A percentile compares a stretch with the other conserved stretches of the same genome.
phyloP scores from a whole-genome alignment of 2,888 invertebrate species.

The Anticlea derivata region DNA sequence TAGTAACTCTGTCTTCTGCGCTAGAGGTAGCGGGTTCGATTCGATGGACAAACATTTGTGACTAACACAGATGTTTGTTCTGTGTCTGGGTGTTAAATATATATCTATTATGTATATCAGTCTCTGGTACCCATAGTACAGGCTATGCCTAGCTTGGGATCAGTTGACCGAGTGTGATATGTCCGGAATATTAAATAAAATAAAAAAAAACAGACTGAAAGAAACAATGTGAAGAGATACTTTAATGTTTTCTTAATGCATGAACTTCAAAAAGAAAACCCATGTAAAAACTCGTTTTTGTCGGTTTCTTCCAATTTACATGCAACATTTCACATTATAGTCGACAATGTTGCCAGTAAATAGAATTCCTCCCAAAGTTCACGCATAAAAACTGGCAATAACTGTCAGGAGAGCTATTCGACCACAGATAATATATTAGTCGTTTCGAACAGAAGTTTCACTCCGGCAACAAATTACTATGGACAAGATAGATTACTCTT shows the following conservation, averaged over 20 bases:
- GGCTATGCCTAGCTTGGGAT: no score
- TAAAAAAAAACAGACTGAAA: not conserved
- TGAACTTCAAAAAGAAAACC: constrained; percentile 16
- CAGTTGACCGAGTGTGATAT: no score
- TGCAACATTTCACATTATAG: constrained; percentile 56
- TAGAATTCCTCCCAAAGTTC: constrained; percentile 63
- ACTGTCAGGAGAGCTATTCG: constrained; percentile 66
- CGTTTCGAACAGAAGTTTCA: not conserved
- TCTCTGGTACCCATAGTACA: no score
- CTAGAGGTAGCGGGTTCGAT: no score
- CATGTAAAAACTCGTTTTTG: constrained; percentile 25
- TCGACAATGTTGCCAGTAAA: constrained; percentile 61
- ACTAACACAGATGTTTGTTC: no score
- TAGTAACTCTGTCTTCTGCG: no score
- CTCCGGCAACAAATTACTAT: not conserved
- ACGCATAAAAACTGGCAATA: constrained; percentile 69
- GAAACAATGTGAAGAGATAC: no score
- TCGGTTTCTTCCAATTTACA: constrained; percentile 34
- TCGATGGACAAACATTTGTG: no score
- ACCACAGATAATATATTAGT: constrained; percentile 27
- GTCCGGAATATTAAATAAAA: no score
- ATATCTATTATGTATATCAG: no score
- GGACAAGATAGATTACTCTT: no score
- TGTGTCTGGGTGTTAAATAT: no score
- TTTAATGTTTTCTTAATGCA: constrained; percentile 13